phyloP scores from a whole-genome alignment of 1,140 invertebrate genomes.

The Drosophila hydei region DNA sequence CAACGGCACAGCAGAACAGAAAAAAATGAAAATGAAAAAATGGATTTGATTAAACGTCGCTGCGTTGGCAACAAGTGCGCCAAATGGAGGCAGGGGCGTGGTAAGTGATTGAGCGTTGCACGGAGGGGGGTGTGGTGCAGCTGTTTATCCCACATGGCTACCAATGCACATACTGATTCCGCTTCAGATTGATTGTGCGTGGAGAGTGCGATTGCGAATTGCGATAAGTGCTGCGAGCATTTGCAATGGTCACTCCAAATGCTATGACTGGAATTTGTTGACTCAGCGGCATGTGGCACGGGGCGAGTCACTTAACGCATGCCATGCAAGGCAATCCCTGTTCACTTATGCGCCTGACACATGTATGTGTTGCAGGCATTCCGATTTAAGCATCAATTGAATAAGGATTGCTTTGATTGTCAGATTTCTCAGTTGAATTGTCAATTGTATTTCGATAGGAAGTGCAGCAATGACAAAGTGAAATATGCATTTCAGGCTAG shows the following conservation, averaged over 20 bases:
- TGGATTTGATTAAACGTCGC: constrained; percentile 72
- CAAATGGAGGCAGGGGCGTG: constrained; percentile 12
- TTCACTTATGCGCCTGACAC: neutral
- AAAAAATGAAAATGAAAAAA: constrained; percentile 18
- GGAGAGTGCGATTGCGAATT: constrained; percentile 9
- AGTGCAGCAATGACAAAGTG: too few species aligned
- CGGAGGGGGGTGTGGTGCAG: neutral
- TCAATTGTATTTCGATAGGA: too few species aligned
- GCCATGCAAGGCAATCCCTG: too few species aligned
- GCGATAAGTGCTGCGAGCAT: constrained; percentile 17
- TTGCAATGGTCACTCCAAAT: neutral
- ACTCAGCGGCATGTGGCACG: neutral
- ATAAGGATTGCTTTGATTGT: too few species aligned
- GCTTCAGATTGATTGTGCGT: constrained; percentile 30
- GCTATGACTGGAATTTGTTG: constrained; percentile 1
- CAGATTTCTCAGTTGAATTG: too few species aligned
- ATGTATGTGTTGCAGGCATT: neutral
- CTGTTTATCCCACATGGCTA: neutral
- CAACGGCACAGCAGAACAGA: neutral
- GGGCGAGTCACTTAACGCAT: neutral
- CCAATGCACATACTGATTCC: constrained; percentile 4
- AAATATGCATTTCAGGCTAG: too few species aligned
- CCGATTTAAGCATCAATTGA: too few species aligned
- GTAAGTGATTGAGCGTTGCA: constrained; percentile 17
- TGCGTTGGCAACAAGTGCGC: constrained; percentile 60